These are phyloP conservation scores for Chrysopilus asiliformis DNA, from an alignment of 2,888 invertebrate genomes.

Conservation along the genomic window DNA sequence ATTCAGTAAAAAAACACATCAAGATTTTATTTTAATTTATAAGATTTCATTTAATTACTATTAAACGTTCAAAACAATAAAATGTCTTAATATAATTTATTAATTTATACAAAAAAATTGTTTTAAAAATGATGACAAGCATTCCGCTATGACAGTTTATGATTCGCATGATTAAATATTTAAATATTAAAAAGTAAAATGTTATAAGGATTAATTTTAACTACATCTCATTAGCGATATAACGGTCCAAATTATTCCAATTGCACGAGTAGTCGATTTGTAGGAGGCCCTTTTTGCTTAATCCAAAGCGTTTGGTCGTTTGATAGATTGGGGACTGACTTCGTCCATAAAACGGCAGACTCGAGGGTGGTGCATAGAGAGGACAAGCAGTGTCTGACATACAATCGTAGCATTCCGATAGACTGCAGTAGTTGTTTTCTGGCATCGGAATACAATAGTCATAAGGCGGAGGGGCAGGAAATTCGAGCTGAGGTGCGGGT, in stretches of 20 bases:
- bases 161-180: no score
- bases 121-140: no score
- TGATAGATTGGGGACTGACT: slow-evolving; percentile 16
- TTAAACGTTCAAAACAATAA: no score
- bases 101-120: no score
- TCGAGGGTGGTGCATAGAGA: slow-evolving; percentile 8
- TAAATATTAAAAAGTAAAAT: no score
- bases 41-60: no score
- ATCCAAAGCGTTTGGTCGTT: slow-evolving; percentile 45
- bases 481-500: slow-evolving; percentile 27
- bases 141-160: no score
- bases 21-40: no score
- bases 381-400: slow-evolving; percentile 4
- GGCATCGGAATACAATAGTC: slow-evolving; percentile 21
- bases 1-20: no score
- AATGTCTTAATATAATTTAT: no score
- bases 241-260: slow-evolving; percentile 67
- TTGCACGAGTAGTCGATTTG: slow-evolving; percentile 73
- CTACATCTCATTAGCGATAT: slow-evolving; percentile 44
- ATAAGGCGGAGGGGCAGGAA: slow-evolving; percentile 30
- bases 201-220: no score
- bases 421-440: slow-evolving; percentile 14
- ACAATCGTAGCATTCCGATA: slow-evolving; percentile 14
- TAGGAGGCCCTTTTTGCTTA: slow-evolving; percentile 63
- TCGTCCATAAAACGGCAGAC: slow-evolving; percentile 10